Evolutionary conservation across 2,797 vertebrate species (phyloP).

Genomic region (Syngnathus rostellatus): DNA sequence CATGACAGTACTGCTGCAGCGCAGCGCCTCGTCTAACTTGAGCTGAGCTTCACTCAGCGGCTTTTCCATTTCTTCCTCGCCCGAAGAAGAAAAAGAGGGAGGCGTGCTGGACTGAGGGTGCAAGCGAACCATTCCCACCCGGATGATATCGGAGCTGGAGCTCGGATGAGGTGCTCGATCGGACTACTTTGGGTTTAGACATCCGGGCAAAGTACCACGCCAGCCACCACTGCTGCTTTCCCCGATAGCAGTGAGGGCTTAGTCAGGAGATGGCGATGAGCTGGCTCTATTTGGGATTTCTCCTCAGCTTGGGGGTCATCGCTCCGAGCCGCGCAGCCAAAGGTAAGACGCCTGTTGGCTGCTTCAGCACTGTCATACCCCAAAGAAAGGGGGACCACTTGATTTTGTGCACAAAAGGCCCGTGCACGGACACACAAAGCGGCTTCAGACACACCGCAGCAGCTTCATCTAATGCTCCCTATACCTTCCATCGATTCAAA

Average conservation of each 20-base stretch:
- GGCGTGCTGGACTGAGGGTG: conserved; percentile 47
- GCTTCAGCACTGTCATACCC: conserved; percentile 44
- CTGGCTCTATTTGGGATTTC: conserved; percentile 66
- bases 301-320: conserved; percentile 58
- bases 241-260: conserved; percentile 56
- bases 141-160: conserved; percentile 50
- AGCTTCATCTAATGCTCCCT: neutral
- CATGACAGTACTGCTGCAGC: conserved; percentile 54
- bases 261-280: conserved; percentile 69
- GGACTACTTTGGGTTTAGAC: conserved; percentile 43
- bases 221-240: neutral
- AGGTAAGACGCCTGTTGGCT: conserved; percentile 64
- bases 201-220: conserved; percentile 54
- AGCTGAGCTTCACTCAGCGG: conserved; percentile 10
- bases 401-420: conserved; percentile 35
- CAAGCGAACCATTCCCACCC: conserved; percentile 46
- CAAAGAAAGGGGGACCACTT: conserved; percentile 38
- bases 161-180: conserved; percentile 67
- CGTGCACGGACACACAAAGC: conserved; percentile 1
- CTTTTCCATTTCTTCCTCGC: conserved; percentile 24
- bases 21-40: conserved; percentile 46
- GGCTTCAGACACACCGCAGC: conserved; percentile 12
- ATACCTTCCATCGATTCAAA: conserved; percentile 27
- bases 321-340: conserved; percentile 56
- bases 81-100: conserved; percentile 19